Evolutionary conservation across 2,797 vertebrate genomes (phyloP), one percentile per base, ranked within the genome.

Genomic region (Takifugu ocellatus): DNA sequence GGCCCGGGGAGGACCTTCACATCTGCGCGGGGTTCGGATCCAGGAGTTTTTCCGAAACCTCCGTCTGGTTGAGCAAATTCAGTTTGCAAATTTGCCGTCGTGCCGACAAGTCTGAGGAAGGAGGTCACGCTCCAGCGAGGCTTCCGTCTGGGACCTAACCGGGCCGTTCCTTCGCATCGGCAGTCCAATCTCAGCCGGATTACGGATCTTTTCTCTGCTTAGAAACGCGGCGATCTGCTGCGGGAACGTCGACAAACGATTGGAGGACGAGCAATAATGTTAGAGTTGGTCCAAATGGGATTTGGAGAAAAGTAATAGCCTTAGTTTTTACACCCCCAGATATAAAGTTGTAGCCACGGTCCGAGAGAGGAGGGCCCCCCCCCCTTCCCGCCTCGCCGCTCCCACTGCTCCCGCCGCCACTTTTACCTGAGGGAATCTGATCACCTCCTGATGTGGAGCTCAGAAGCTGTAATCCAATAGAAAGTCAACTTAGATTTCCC

Each of bases 401-500:
- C 21, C 61, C 21, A 1, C 21, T 1, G 21, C 21, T 21, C 21
- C 61, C 67, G 63, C 62, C 46, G 43, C 52, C 77, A 59, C 67
- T 76, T 73, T 66, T 53, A 80, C 65, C 79, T 79, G 50, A 63
- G 70, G 66, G 78, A 89, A 83, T 52, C 54, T 75, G 80, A 86
- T 86, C 87, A 59, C 42, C 84, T 89, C 72, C 64, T 90, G 86
- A 91, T 86, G 74, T 45, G 80, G 26, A 79, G 70, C 85, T 86
- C 63, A 68, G 79, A 77, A 83, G 84, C 75, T 75, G 60, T 77
- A 86, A 90, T 86, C 79, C 78, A 77, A 86, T 83, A 83, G 59
- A 77, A 62, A 84, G 85, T 82, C 75, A 59, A 53, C 64, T 77
- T 85, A 87, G 87, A 87, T 84, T 91, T 92, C 88, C 81, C 78